Evolutionary conservation across 2,113 vertebrate genomes (phyloP).

Genomic region (Casuarius casuarius): DNA sequence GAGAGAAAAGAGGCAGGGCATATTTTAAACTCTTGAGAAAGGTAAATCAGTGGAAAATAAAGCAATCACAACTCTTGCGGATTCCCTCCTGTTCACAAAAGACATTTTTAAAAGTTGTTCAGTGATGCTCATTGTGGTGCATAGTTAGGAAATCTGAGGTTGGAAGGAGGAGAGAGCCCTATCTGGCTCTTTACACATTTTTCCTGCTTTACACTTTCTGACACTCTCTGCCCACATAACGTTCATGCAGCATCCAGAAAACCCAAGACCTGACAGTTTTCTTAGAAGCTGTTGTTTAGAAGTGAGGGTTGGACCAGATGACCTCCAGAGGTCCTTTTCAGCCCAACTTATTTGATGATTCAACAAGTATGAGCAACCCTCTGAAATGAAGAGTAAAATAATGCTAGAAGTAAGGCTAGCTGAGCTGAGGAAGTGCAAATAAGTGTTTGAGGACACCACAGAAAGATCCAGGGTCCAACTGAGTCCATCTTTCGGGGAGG

Average conservation of each 20-base stretch:
- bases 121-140: fast-evolving
- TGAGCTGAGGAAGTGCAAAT: not conserved
- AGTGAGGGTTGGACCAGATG: not conserved
- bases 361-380: not conserved
- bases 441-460: not conserved
- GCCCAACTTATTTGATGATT: not conserved
- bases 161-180: not conserved
- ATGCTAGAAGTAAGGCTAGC: not conserved
- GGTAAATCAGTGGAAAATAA: not conserved
- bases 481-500: not conserved
- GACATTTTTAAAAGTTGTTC: not conserved
- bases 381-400: not conserved
- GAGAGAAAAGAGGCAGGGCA: not conserved
- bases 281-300: not conserved
- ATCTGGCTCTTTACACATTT: not conserved
- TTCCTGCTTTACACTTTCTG: not conserved
- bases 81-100: not conserved
- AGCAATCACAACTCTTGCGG: not conserved
- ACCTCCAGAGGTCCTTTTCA: not conserved
- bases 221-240: fast-evolving
- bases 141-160: not conserved
- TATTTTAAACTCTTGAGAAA: not conserved
- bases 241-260: not conserved
- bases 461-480: not conserved
- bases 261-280: fast-evolving